These are phyloP conservation scores for Microplitis demolitor DNA, from an alignment of 1,140 invertebrate genomes.

Conservation along the genomic window DNA sequence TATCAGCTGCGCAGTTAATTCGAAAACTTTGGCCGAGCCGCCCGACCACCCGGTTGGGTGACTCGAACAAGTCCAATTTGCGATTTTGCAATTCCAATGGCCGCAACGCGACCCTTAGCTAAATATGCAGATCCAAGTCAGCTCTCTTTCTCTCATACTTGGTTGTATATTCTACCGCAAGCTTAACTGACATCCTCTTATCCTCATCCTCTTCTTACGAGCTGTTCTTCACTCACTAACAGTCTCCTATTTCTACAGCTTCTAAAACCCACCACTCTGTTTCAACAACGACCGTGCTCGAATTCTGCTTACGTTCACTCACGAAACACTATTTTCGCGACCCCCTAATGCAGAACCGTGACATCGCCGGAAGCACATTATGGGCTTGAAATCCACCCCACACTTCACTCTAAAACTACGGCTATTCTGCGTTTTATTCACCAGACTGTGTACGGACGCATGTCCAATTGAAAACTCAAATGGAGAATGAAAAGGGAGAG, in stretches of 20 bases:
- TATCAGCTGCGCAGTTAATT: conserved; percentile 40
- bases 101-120: conserved; percentile 46
- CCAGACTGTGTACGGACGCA: conserved; percentile 4
- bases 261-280: too few relatives aligned
- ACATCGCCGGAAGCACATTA: conserved; percentile 34
- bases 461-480: conserved; percentile 10
- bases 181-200: background rate
- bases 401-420: background rate
- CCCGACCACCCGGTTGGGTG: conserved; percentile 15
- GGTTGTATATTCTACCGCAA: background rate
- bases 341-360: conserved; percentile 9
- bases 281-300: conserved; percentile 1
- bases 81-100: conserved; percentile 53
- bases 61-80: conserved; percentile 50
- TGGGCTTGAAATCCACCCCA: conserved; percentile 18
- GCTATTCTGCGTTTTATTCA: conserved; percentile 22
- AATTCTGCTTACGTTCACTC: conserved; percentile 4
- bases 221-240: background rate
- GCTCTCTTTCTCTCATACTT: conserved; percentile 9
- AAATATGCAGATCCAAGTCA: conserved; percentile 46
- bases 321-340: background rate
- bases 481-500: conserved; percentile 29
- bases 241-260: background rate
- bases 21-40: conserved; percentile 41
- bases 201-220: conserved; percentile 7